Percentiles rank a stretch among this genome's conserved stretches.
Evolutionary conservation across 2,797 vertebrate species (phyloP).

Genomic region (Sparidentex hasta): DNA sequence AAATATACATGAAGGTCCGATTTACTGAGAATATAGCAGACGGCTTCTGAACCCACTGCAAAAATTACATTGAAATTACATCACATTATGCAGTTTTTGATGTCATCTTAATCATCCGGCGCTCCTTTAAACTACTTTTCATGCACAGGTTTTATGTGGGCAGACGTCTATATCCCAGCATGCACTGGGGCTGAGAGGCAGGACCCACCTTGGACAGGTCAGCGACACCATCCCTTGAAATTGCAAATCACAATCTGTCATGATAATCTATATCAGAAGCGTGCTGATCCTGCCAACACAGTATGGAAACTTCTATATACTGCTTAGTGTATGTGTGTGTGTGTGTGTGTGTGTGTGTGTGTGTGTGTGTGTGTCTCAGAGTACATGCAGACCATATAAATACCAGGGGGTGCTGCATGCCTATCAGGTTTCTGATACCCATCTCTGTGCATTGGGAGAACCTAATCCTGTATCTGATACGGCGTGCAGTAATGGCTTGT

Average conservation of each 20-base stretch:
- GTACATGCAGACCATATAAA: slow-evolving; percentile 47
- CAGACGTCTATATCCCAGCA: not conserved
- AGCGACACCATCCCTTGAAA: not conserved
- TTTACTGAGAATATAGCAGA: not conserved
- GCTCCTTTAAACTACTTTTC: not conserved
- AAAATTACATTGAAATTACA: not conserved
- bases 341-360: slow-evolving; percentile 8
- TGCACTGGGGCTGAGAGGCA: not conserved
- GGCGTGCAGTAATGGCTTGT: slow-evolving; percentile 53
- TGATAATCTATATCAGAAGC: slow-evolving; percentile 20
- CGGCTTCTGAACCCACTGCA: not conserved
- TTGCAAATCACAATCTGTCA: not conserved
- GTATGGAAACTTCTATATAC: slow-evolving; percentile 5
- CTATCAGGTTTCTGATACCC: slow-evolving; percentile 71
- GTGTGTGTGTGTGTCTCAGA: slow-evolving; percentile 13
- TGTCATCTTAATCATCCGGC: not conserved
- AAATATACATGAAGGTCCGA: not conserved
- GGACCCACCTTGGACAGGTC: not conserved
- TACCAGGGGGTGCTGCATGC: slow-evolving; percentile 23
- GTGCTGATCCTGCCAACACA: not conserved
- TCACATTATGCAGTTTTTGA: not conserved
- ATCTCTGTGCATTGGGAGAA: slow-evolving; percentile 65
- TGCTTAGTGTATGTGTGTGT: slow-evolving; percentile 3
- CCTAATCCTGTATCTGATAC: slow-evolving; percentile 69
- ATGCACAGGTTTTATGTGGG: not conserved